A percentile compares a stretch with the other conserved stretches of the same genome.
phyloP scores from a whole-genome alignment of 2,888 invertebrate species.

The Hyposoter dolosus region DNA sequence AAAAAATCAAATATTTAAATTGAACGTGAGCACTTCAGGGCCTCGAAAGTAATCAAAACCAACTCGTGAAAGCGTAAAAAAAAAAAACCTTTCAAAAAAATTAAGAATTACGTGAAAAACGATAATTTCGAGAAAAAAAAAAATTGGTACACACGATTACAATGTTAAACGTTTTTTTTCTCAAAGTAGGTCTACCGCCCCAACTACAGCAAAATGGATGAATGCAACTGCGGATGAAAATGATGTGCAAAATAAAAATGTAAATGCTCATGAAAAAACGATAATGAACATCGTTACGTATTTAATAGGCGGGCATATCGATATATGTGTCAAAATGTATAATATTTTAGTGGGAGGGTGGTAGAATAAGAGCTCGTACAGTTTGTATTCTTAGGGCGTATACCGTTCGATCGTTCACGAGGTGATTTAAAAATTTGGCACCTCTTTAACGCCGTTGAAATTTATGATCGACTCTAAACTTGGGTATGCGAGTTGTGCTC shows the following conservation, averaged over 20 bases:
- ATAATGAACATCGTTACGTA: conserved; percentile 24
- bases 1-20: not conserved
- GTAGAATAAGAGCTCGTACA: conserved; percentile 53
- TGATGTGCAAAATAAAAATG: not conserved
- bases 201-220: not conserved
- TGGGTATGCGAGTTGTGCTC: conserved; percentile 49
- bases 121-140: not conserved
- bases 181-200: not conserved
- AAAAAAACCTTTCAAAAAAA: not conserved
- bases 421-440: conserved; percentile 79
- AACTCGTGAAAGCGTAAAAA: not conserved
- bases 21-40: not conserved
- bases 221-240: conserved; percentile 10
- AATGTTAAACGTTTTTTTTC: not conserved
- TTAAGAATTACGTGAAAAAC: not conserved
- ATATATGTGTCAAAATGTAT: not conserved
- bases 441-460: conserved; percentile 77
- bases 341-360: not conserved
- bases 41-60: not conserved
- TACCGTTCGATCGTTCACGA: conserved; percentile 64
- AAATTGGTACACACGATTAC: not conserved
- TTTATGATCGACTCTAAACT: conserved; percentile 76
- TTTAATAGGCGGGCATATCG: not conserved
- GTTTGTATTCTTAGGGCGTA: conserved; percentile 60
- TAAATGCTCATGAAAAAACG: not conserved